Evolutionary conservation across 2,113 vertebrate genomes (phyloP), one percentile per base, ranked within the genome.

Genomic region (Neoarius graeffei): DNA sequence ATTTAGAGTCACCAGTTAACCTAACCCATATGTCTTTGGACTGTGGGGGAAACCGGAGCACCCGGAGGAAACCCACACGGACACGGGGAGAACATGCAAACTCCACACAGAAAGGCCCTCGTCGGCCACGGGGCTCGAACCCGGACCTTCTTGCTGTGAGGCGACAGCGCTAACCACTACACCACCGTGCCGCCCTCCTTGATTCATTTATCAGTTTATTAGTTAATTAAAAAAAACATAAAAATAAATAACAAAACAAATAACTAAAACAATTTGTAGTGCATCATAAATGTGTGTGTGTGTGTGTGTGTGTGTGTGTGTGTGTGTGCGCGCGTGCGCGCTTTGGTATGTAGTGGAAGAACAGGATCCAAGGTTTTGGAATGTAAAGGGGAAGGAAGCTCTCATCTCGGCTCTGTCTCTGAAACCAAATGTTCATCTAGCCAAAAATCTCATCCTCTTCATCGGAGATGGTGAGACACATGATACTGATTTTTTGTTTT

Each of bases 391-490:
- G 1, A 93, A 23, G 23, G 60, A 94, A 42, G 91, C 94, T 14
- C 89, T 96, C 77, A 35, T 91, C 6, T 13, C 20, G 8, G 94
- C 96, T 17, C 56, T 96, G 67, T 92, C 93, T 57, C 25, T 93
- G 48, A 93, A 94, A 80, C 93, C 85, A 1, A 95, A 94, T 80
- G 0, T 91, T 17, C 85, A 89, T 66, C 82, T 69, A 71, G 96
- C 96, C 74, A 95, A 95, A 86, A 96, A 96, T 89, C 59, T 92
- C 81, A 95, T 96, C 89, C 92, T 96, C 23, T 96, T 96, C 90
- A 90, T 96, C 20, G 96, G 96, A 56, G 96, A 96, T 42, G 96
- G 96, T 96, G 86, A 95, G 95, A 3, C 20, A 23, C 27, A 59
- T 59, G 27, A 59, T 59, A 17, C 52, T 57, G n/a, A 27, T 19